phyloP scores from a whole-genome alignment of 2,797 vertebrate species.

The Danionella dracula region DNA sequence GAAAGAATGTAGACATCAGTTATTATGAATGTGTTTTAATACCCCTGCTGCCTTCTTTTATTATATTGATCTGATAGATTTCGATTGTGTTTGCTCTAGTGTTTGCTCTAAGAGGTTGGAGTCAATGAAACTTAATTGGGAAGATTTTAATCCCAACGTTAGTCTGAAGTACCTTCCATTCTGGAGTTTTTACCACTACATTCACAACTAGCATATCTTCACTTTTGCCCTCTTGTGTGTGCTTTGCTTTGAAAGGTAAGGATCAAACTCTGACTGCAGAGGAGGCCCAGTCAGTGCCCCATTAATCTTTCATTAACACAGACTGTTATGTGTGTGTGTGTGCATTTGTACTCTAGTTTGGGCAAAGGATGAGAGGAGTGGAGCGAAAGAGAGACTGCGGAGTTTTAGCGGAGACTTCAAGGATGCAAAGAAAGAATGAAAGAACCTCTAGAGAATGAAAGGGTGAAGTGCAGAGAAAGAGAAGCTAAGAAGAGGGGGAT shows the following conservation, averaged over 20 bases:
- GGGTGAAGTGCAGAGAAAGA: conserved; percentile 4
- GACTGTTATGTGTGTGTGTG: background rate
- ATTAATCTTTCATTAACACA: conserved; percentile 34
- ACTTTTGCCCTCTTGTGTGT: background rate
- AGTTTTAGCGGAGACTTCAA: conserved; percentile 23
- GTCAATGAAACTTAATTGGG: too few species aligned
- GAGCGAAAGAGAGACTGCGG: background rate
- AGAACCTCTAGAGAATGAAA: conserved; percentile 3
- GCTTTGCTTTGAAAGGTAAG: conserved; percentile 31
- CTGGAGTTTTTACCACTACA: too few species aligned
- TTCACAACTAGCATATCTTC: too few species aligned
- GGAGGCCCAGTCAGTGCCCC: conserved; percentile 23
- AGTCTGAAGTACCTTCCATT: too few species aligned
- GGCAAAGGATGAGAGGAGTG: background rate
- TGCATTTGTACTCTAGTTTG: background rate
- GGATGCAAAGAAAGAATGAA: conserved; percentile 31
- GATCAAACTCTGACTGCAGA: conserved; percentile 32
- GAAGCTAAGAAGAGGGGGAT: background rate
- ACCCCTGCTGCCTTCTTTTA: too few species aligned
- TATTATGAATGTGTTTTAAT: too few species aligned
- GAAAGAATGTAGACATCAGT: too few species aligned
- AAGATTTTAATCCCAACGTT: too few species aligned
- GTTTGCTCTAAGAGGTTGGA: too few species aligned
- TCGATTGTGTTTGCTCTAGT: too few species aligned
- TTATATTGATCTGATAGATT: too few species aligned